Conservation (phyloP, 53 echinoderm and acorn worm species). For the Arbacia lixula region DNA sequence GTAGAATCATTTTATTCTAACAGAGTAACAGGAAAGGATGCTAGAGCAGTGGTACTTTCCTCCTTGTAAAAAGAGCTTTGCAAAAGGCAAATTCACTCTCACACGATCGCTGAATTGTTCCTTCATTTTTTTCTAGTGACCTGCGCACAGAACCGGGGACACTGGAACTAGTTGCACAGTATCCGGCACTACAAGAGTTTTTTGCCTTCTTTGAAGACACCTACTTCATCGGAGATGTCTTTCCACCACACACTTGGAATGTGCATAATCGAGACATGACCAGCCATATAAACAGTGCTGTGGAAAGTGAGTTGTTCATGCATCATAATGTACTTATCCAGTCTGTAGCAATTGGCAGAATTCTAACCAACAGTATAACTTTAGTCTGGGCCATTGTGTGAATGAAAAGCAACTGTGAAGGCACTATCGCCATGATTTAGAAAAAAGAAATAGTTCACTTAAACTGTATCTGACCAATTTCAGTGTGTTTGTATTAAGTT, state of each 20-base stretch:
- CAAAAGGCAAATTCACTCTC: too few relatives aligned
- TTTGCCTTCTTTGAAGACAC: background rate
- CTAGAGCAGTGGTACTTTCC: conserved; percentile 3
- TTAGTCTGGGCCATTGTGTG: background rate
- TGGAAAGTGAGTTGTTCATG: conserved; percentile 26
- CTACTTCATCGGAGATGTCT: background rate
- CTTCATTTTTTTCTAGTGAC: background rate
- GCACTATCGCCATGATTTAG: too few relatives aligned
- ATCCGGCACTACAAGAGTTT: background rate
- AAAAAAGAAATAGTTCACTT: too few relatives aligned
- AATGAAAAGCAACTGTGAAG: too few relatives aligned
- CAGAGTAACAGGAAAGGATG: too few relatives aligned
- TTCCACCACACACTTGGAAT: background rate
- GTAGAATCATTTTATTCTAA: too few relatives aligned
- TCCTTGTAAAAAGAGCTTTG: too few relatives aligned
- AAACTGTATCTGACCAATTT: too few relatives aligned
- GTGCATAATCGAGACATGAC: conserved; percentile 3
- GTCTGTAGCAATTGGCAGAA: background rate
- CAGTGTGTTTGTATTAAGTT: too few relatives aligned
- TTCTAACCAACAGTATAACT: background rate
- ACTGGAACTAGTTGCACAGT: background rate
- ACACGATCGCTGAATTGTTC: too few relatives aligned
- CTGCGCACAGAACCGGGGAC: background rate
- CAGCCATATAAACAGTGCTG: conserved; percentile 4
- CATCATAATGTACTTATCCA: conserved; percentile 3